Evolutionary conservation across 2,113 vertebrate species (phyloP).

Genomic region (Nyctibius bracteatus): DNA sequence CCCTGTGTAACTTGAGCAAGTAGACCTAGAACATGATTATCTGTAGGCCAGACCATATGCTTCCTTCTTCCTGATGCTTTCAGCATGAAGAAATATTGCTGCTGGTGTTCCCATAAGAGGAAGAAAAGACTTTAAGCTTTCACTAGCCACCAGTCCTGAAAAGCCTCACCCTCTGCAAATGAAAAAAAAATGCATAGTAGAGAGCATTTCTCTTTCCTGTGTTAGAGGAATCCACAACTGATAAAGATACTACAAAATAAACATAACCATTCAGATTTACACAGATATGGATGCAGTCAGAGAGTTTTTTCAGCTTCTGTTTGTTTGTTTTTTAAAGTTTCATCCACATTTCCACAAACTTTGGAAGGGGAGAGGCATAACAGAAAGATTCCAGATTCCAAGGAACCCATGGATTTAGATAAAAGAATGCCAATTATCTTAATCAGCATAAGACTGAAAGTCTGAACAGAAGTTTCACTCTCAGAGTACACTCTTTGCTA

Average conservation of each 20-base stretch:
- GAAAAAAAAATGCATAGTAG: background rate
- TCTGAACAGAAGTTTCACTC: background rate
- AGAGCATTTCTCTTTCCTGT: background rate
- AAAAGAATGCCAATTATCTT: background rate
- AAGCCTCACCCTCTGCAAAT: background rate
- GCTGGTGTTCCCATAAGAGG: background rate
- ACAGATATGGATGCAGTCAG: background rate
- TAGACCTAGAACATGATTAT: background rate
- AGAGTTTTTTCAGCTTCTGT: background rate
- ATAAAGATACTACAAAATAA: background rate
- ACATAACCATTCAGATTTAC: background rate
- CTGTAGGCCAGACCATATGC: background rate
- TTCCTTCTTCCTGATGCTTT: background rate
- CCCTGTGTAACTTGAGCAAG: background rate
- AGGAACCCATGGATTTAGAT: background rate
- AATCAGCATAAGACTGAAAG: background rate
- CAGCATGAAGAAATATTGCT: background rate
- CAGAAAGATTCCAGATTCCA: background rate
- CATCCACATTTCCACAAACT: background rate
- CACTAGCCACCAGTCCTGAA: background rate
- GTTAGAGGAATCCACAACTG: background rate
- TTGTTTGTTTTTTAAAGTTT: background rate
- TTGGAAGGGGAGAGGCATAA: accelerated
- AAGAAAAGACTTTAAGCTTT: background rate
- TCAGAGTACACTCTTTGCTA: background rate